Conservation (phyloP, 2,113 vertebrate genomes). For the Myiagra hebetior region DNA sequence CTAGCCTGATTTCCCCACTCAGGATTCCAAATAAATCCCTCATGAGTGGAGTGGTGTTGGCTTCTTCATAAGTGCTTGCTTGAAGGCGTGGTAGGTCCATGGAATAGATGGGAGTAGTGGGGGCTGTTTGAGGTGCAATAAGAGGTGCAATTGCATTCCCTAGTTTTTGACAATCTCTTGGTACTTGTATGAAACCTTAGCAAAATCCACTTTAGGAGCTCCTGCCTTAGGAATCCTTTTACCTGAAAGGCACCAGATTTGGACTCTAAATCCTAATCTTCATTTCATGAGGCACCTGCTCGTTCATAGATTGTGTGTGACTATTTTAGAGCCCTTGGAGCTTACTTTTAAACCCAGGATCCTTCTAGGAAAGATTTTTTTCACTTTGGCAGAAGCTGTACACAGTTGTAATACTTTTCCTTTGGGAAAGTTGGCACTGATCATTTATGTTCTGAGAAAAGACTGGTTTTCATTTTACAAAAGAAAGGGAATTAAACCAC, state of each 20-base stretch:
- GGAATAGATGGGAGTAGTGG: not conserved
- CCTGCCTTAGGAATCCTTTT: conserved; percentile 19
- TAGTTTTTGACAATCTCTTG: not conserved
- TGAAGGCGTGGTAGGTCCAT: not conserved
- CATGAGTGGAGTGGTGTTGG: not conserved
- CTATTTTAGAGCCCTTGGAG: not conserved
- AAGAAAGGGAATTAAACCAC: conserved; percentile 48
- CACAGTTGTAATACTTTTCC: conserved; percentile 35
- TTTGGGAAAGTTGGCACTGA: conserved; percentile 30
- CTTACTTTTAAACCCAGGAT: conserved; percentile 20
- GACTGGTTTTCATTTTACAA: conserved; percentile 20
- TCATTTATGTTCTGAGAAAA: conserved; percentile 43
- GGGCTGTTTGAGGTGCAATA: not conserved
- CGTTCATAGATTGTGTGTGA: not conserved
- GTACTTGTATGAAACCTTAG: not conserved
- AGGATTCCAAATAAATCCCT: not conserved
- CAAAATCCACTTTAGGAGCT: not conserved
- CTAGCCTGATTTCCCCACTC: not conserved
- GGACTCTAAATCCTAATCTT: conserved; percentile 22
- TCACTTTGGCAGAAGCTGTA: conserved; percentile 19
- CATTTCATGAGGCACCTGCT: conserved; percentile 20
- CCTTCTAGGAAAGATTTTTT: conserved; percentile 28
- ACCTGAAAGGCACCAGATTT: conserved; percentile 15
- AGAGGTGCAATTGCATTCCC: not conserved
- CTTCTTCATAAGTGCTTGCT: not conserved